These are phyloP conservation scores for Herminia tarsipennalis DNA, from an alignment of 2,888 invertebrate species.

Conservation along the genomic window DNA sequence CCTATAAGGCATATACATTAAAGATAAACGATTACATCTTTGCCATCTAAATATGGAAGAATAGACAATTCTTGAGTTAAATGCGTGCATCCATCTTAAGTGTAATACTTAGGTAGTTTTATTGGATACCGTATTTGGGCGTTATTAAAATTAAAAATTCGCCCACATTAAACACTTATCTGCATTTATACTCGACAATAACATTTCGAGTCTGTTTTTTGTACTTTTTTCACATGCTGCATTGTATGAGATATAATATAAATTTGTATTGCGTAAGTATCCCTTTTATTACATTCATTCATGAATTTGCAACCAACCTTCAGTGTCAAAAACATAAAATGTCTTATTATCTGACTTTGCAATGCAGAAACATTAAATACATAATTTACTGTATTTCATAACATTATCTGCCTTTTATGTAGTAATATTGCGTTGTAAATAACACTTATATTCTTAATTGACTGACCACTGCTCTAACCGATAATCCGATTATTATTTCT, in stretches of 20 bases:
- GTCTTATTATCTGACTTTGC: conserved; percentile 13
- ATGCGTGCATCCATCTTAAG: conserved; percentile 13
- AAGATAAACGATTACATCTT: conserved; percentile 3
- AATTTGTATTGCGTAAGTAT: conserved; percentile 5
- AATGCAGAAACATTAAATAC: conserved; percentile 16
- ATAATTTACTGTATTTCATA: conserved; percentile 14
- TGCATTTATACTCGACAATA: conserved; percentile 16
- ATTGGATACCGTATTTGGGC: conserved; percentile 16
- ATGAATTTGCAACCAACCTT: conserved; percentile 18
- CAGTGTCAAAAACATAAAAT: conserved; percentile 18
- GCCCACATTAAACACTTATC: conserved; percentile 9
- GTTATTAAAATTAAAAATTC: conserved; percentile 11
- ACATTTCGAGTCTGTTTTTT: too few species aligned
- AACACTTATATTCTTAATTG: too few species aligned
- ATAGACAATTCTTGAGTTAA: conserved; percentile 13
- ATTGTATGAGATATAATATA: too few species aligned
- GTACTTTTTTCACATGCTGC: too few species aligned
- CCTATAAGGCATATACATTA: conserved; percentile 18
- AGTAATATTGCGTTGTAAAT: conserved; percentile 4
- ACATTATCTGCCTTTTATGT: conserved; percentile 17
- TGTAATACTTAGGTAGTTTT: conserved; percentile 22
- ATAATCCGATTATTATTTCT: too few species aligned
- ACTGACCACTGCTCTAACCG: too few species aligned
- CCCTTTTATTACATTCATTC: conserved; percentile 24
- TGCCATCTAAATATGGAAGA: conserved; percentile 17